These are phyloP conservation scores for Congeria kusceri DNA, from an alignment of 2,888 invertebrate genomes.

Conservation along the genomic window DNA sequence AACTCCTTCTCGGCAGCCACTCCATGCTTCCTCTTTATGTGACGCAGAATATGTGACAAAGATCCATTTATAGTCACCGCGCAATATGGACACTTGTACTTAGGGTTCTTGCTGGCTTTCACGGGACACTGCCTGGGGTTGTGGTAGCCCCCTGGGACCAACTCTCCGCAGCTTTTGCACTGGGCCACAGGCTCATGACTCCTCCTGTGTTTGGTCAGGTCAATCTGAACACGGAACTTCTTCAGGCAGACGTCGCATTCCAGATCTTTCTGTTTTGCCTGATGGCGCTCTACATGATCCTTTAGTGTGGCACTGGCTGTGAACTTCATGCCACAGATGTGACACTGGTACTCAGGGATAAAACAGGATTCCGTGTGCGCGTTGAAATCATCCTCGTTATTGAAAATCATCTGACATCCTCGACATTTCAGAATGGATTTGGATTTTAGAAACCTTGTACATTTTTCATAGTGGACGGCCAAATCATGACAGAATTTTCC, in stretches of 20 bases:
- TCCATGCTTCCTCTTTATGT: neutral
- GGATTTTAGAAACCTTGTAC: neutral
- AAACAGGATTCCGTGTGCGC: neutral
- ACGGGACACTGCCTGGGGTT: neutral
- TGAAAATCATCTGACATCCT: neutral
- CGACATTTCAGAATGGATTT: conserved; percentile 2
- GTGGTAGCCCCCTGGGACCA: neutral
- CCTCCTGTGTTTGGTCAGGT: neutral
- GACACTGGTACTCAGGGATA: neutral
- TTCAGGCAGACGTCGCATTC: neutral
- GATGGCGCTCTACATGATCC: neutral
- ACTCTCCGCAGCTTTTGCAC: neutral
- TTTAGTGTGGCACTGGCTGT: neutral
- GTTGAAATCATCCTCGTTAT: neutral
- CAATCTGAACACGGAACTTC: neutral
- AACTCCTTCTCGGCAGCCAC: neutral
- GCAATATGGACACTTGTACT: neutral
- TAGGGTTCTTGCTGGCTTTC: conserved; percentile 2
- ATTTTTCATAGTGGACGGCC: neutral
- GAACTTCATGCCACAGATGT: conserved; percentile 1
- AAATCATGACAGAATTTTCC: neutral
- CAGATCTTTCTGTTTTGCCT: neutral
- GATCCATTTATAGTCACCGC: neutral
- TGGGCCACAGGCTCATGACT: neutral
- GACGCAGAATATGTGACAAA: neutral